A percentile compares a stretch with the other conserved stretches of the same genome.
Evolutionary conservation across 1,140 invertebrate species (phyloP).

Genomic region (Micrasema minimum): DNA sequence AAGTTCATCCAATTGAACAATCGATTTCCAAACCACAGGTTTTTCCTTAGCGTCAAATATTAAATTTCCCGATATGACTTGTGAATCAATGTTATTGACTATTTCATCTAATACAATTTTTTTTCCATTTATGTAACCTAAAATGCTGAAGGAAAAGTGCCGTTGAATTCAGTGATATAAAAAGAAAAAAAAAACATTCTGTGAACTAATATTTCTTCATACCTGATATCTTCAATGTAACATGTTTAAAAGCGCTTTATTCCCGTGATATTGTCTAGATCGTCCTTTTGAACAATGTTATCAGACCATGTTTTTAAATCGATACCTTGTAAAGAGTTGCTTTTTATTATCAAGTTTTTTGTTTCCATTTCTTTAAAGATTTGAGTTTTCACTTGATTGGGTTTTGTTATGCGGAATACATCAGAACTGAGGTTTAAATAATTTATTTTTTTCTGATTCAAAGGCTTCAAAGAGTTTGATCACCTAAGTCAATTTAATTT

Average conservation of each 20-base stretch:
- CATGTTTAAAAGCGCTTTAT: not conserved
- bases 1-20: not conserved
- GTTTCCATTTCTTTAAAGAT: conserved; percentile 13
- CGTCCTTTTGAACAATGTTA: conserved; percentile 14
- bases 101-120: conserved; percentile 24
- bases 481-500: too few relatives aligned
- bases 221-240: conserved; percentile 9
- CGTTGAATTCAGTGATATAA: not conserved
- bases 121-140: conserved; percentile 40
- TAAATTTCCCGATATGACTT: conserved; percentile 42
- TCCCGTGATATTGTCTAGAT: conserved; percentile 2
- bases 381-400: conserved; percentile 9
- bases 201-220: not conserved
- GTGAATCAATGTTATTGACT: conserved; percentile 10
- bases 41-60: conserved; percentile 30
- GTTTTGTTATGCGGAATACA: conserved; percentile 3
- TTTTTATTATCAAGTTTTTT: not conserved
- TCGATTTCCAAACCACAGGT: not conserved
- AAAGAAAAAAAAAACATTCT: conserved; percentile 2
- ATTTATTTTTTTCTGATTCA: conserved; percentile 41
- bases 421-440: conserved; percentile 39
- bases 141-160: conserved; percentile 23
- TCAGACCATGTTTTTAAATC: conserved; percentile 23
- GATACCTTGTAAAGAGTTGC: conserved; percentile 5
- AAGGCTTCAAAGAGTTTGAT: too few relatives aligned